Evolutionary conservation across 2,888 invertebrate genomes (phyloP), one percentile per base, ranked within the genome.

Genomic region (Ceramica pisi): DNA sequence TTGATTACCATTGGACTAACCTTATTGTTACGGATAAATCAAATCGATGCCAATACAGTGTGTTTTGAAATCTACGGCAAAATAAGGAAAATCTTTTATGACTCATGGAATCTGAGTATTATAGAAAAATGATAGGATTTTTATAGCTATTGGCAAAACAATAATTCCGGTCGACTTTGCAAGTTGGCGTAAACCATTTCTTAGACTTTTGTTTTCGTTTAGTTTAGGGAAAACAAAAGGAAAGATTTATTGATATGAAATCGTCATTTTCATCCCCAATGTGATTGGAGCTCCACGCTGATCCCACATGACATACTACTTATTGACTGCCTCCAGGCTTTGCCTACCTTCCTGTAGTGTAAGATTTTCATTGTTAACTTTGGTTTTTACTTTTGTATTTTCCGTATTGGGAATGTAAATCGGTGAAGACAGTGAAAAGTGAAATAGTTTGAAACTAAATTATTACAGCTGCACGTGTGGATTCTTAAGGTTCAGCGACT

Each of bases 231-330:
- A 79, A 75, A 75, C 23, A 50, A 44, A 55, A 46, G 7, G 19
- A 55, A 23, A 55, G 57, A 80, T 75, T 75, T 75, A 69, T 51
- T 65, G 62, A 46, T 31, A 50, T 35, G 44, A 64, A 66, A n/a
- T n/a, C n/a, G n/a, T n/a, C n/a, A n/a, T n/a, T n/a, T n/a, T n/a
- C n/a, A n/a, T n/a, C n/a, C n/a, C n/a, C 50, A 14, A 23, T 9
- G 21, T 31, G 44, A 63, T 38, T n/a, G 64, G 44, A 38, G 75
- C 21, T 9, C n/a, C 19, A 1, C 41, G 68, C 44, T 55, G 75
- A 78, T 75, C 65, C 65, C 6, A 0, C 12, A n/a, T 59, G 48
- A 69, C 50, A 59, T 51, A 75, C 63, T 60, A 50, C 57, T 75
- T 75, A 69, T 69, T 80, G 64, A 64, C 55, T 46, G 51, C 5